Evolutionary conservation across 2,888 invertebrate species (phyloP), one percentile per base, ranked within the genome.

Genomic region (Chrysodeixis includens): DNA sequence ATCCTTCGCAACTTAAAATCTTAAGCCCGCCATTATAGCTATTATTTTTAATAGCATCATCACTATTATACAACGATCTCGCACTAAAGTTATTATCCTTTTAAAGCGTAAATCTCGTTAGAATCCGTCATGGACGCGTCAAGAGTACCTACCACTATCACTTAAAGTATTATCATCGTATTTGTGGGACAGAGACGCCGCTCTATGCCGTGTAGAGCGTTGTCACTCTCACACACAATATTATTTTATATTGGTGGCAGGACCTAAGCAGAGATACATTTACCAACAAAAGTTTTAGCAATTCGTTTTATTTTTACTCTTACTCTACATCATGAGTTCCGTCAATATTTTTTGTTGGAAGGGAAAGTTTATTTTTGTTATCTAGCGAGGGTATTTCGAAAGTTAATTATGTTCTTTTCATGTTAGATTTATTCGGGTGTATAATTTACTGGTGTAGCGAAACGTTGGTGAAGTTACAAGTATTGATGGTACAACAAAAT

Each of bases 91-190:
- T 84, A 87, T 87, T 86, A 86, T 86, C 87, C 87, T 85, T 89
- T 88, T 86, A 85, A 84, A 87, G 83, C 83, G 82, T 74, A 86
- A 90, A 90, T 87, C 89, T 89, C 86, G 86, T 90, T 90, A 87
- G 83, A 82, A 86, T 87, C 86, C 85, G 86, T 90, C 89, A 85
- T 83, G 82, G 77, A 71, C 75, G 75, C 82, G 81, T 83, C 83
- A 74, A 72, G 71, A n/a, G n/a, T n/a, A n/a, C n/a, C n/a, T n/a
- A n/a, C n/a, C n/a, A n/a, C n/a, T n/a, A n/a, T n/a, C n/a, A n/a
- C n/a, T n/a, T n/a, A n/a, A n/a, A n/a, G n/a, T n/a, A n/a, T n/a
- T n/a, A n/a, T n/a, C n/a, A n/a, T n/a, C n/a, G n/a, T n/a, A n/a
- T n/a, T n/a, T n/a, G n/a, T n/a, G n/a, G n/a, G n/a, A n/a, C n/a